Conservation (phyloP, 2,113 vertebrate species). For the Chroicocephalus ridibundus region DNA sequence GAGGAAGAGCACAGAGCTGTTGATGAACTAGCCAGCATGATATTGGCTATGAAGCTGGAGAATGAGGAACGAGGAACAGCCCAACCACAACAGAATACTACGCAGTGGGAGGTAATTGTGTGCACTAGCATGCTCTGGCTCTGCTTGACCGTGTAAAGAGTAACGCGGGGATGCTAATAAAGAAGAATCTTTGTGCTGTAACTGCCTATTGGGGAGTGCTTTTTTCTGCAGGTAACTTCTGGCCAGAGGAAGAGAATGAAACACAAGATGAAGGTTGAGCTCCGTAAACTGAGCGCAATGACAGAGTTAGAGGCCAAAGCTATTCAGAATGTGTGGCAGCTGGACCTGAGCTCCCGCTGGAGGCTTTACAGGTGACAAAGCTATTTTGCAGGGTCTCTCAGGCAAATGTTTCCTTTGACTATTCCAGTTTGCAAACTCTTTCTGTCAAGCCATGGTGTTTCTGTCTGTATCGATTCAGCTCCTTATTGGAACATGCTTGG, state of each 20-base stretch:
- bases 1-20: conserved; percentile 39
- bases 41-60: conserved; percentile 83
- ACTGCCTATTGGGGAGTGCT: background rate
- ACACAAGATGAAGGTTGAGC: conserved; percentile 73
- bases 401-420: background rate
- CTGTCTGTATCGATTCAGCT: background rate
- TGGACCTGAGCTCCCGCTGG: conserved; percentile 82
- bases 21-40: conserved; percentile 53
- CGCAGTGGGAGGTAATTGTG: conserved; percentile 69
- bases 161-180: background rate
- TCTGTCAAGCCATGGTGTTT: background rate
- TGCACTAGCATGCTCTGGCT: background rate
- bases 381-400: background rate
- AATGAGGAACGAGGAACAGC: conserved; percentile 17
- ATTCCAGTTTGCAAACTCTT: background rate
- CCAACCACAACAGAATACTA: background rate
- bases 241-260: conserved; percentile 83
- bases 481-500: background rate
- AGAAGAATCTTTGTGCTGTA: background rate
- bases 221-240: conserved; percentile 69
- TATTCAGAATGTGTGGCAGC: conserved; percentile 81
- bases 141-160: background rate
- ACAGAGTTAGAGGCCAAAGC: conserved; percentile 72
- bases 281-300: conserved; percentile 79
- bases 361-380: conserved; percentile 86